Evolutionary conservation across 2,113 vertebrate genomes (phyloP).

Genomic region (Sialia sialis): DNA sequence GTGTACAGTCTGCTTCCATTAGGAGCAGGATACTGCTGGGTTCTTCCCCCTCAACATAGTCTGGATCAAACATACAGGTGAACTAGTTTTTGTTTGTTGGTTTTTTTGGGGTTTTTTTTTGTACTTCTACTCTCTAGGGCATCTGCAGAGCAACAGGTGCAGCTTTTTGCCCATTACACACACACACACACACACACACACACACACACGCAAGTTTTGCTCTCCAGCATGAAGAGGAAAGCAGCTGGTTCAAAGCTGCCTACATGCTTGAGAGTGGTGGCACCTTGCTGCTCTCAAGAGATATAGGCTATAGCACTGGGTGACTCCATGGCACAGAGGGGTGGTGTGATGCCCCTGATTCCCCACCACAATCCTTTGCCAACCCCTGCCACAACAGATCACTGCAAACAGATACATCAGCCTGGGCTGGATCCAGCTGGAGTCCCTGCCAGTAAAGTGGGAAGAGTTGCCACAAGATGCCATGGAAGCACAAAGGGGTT

Average conservation of each 20-base stretch:
- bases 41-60: background rate
- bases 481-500: background rate
- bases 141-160: background rate
- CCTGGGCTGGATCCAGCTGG: background rate
- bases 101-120: background rate
- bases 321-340: background rate
- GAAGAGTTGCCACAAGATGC: fast-evolving
- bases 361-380: background rate
- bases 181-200: background rate
- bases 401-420: background rate
- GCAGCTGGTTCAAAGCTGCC: background rate
- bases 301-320: background rate
- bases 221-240: background rate
- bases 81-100: background rate
- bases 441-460: background rate
- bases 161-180: background rate
- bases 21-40: background rate
- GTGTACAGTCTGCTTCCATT: constrained; percentile 50
- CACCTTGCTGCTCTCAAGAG: background rate
- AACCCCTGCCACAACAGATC: background rate
- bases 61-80: background rate
- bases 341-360: fast-evolving
- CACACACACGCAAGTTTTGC: background rate
- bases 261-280: background rate
- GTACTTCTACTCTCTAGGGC: background rate